Evolutionary conservation across 2,888 invertebrate genomes (phyloP).

Genomic region (Branchipolynoe longqiensis): DNA sequence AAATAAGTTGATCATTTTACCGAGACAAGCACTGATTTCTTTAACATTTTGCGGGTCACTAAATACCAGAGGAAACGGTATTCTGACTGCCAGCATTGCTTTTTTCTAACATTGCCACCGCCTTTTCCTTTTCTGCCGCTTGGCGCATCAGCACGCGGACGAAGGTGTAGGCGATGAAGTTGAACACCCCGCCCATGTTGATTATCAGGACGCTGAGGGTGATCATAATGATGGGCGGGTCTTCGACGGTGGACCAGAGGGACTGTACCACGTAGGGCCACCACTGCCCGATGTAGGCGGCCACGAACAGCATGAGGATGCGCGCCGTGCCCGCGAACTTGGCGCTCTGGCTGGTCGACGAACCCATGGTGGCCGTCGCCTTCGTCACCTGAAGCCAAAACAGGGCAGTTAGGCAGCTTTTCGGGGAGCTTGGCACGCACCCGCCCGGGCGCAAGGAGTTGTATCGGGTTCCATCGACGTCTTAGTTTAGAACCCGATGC

Average conservation of each 20-base stretch:
- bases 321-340: slow-evolving; percentile 23
- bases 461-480: no score
- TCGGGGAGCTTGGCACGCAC: no score
- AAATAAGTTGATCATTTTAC: no score
- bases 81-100: background rate
- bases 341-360: slow-evolving; percentile 1
- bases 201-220: background rate
- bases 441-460: no score
- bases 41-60: no score
- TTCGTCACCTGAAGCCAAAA: slow-evolving; percentile 10
- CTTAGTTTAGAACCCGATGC: no score
- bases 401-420: no score
- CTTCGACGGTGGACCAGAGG: slow-evolving; percentile 10
- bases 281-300: slow-evolving; percentile 44
- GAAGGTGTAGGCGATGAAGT: slow-evolving; percentile 42
- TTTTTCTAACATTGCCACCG: background rate
- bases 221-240: background rate
- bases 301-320: slow-evolving; percentile 35
- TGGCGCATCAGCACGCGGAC: background rate
- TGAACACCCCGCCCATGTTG: slow-evolving; percentile 47
- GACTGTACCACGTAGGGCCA: slow-evolving; percentile 15
- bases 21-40: no score
- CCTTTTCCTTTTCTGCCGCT: slow-evolving; percentile 2
- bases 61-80: no score
- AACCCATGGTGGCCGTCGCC: background rate